Conservation (phyloP, 2,113 vertebrate genomes). For the Hippocampus barbouri region DNA sequence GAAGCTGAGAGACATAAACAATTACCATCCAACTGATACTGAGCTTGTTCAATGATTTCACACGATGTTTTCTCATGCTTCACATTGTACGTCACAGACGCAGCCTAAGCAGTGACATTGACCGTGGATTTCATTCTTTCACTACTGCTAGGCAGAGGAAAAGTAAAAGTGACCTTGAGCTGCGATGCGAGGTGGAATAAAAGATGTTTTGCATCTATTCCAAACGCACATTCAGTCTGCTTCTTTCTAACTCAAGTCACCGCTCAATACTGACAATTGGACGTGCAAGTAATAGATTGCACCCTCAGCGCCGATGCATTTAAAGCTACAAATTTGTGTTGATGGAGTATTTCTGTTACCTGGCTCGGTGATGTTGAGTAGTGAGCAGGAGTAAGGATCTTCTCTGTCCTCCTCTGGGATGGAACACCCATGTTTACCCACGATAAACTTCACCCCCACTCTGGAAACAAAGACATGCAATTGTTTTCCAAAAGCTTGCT, state of each 20-base stretch:
- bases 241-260: constrained; percentile 33
- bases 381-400: constrained; percentile 90
- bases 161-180: constrained; percentile 56
- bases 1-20: constrained; percentile 44
- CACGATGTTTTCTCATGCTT: constrained; percentile 9
- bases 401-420: constrained; percentile 92
- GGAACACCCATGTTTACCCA: constrained; percentile 84
- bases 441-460: constrained; percentile 94
- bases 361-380: constrained; percentile 88
- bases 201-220: constrained; percentile 37
- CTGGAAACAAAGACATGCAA: constrained; percentile 64
- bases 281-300: constrained; percentile 20
- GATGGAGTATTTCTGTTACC: constrained; percentile 62
- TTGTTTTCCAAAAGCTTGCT: constrained; percentile 36
- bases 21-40: constrained; percentile 35
- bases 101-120: constrained; percentile 15
- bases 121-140: constrained; percentile 29
- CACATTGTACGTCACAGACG: constrained; percentile 17
- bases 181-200: constrained; percentile 53
- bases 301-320: not conserved
- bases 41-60: constrained; percentile 33
- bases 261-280: constrained; percentile 4
- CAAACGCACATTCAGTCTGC: constrained; percentile 36
- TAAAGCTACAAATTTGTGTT: not conserved
- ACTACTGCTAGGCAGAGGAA: constrained; percentile 39